phyloP scores from a whole-genome alignment of 2,113 vertebrate genomes.

The Eonycteris spelaea region DNA sequence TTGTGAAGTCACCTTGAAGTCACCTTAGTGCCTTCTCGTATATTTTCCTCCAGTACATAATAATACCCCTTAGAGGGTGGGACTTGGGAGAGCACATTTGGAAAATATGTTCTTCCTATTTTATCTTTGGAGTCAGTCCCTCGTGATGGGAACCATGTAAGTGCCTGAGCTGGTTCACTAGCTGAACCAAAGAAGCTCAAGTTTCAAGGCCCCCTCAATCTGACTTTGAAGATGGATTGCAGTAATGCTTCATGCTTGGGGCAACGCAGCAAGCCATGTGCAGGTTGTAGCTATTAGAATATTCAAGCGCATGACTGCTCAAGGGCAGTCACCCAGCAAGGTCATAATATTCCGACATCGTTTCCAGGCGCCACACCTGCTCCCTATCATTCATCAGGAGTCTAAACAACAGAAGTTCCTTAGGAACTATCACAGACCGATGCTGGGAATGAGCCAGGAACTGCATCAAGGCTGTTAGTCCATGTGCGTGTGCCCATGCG shows the following conservation, averaged over 20 bases:
- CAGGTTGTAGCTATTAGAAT: constrained; percentile 5
- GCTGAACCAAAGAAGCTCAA: not conserved
- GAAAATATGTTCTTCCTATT: not conserved
- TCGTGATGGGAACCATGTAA: not conserved
- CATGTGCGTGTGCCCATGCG: rapidly evolving
- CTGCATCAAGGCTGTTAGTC: not conserved
- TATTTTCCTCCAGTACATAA: not conserved
- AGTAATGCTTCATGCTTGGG: not conserved
- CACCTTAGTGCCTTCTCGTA: not conserved
- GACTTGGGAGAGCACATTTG: not conserved
- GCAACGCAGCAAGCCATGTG: rapidly evolving
- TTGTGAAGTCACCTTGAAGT: not conserved
- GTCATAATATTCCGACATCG: not conserved
- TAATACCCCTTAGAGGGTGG: not conserved
- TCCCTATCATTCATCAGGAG: not conserved
- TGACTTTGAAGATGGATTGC: not conserved
- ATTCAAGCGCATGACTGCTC: not conserved
- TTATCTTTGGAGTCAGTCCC: not conserved
- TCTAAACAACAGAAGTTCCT: not conserved
- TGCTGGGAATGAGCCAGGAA: not conserved
- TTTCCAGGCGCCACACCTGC: not conserved
- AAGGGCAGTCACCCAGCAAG: constrained; percentile 21
- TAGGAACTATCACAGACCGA: not conserved
- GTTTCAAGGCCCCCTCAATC: not conserved
- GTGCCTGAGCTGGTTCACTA: not conserved